These are phyloP conservation scores for Hyla sarda DNA, from an alignment of 2,113 vertebrate species.

Conservation along the genomic window DNA sequence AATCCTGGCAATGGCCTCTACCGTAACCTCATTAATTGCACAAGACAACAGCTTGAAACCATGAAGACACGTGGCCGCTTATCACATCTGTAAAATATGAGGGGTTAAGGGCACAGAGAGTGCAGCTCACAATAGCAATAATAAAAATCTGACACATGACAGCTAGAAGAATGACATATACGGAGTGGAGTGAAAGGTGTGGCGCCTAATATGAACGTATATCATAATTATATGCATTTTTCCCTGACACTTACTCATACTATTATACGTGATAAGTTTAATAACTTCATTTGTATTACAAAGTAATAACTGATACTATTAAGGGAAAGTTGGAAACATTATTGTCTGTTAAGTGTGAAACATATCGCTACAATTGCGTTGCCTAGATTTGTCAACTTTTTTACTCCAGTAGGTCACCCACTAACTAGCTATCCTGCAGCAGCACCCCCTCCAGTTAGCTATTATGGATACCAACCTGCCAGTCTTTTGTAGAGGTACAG, in stretches of 20 bases:
- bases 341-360: not conserved
- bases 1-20: slow-evolving; percentile 36
- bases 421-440: not conserved
- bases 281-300: not conserved
- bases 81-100: slow-evolving; percentile 32
- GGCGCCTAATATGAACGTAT: not conserved
- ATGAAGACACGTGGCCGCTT: slow-evolving; percentile 31
- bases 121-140: not conserved
- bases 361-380: not conserved
- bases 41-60: slow-evolving; percentile 46
- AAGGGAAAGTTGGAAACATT: not conserved
- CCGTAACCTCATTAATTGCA: slow-evolving; percentile 48
- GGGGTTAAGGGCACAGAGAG: not conserved
- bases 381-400: not conserved
- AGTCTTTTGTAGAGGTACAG: not conserved
- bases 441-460: not conserved
- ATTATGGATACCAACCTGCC: not conserved
- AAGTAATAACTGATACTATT: not conserved
- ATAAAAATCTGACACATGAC: slow-evolving; percentile 10
- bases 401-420: too few species aligned
- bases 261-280: not conserved
- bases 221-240: not conserved
- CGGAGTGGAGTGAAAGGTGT: not conserved
- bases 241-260: not conserved
- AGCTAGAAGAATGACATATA: slow-evolving; percentile 12